Base-by-base conservation (phyloP, 35 echinoderm and acorn worm genomes). In the Acanthaster planci region DNA sequence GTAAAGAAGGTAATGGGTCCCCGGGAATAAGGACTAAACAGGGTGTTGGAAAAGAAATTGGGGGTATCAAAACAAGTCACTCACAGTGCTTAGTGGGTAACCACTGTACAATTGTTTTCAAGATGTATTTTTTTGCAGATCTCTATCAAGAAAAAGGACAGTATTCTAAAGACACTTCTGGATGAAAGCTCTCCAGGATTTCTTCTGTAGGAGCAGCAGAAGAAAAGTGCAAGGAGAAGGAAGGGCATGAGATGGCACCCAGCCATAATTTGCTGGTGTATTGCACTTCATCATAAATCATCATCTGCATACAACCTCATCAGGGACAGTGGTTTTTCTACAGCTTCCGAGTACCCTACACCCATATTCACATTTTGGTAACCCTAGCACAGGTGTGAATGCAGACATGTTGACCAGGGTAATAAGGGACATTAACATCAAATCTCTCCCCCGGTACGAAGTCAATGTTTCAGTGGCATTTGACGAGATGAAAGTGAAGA, bases 401-500 rank as follows among this genome's bases (percentile, higher is more conserved):
- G 51, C 44, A 17, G 36, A 81, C 31, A 23, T 82, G 21, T n/a
- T 81, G 0, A 21, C 30, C 26, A 88, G 86, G 58, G 9, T 88
- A n/a, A 4, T 7, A 1, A 55, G 3, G 18, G 86, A 88, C 40
- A 55, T 67, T 14, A 82, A 82, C 23, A n/a, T 88, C 3, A 34
- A 6, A 7, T 22, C 22, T 39, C 22, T 85, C n/a, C 27, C 67
- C 0, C 72, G 40, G 5, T 23, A 72, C 42, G 38, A 92, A 56
- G 56, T 77, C 78, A 68, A 92, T 54, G 57, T 87, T 1, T 15
- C 39, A 17, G 1, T 92, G 2, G 29, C 53, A 7, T 82, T 87
- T 83, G 84, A 92, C 60, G 90, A 92, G 30, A 83, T 92, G 58
- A n/a, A n/a, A n/a, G n/a, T n/a, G n/a, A n/a, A n/a, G n/a, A n/a